Base-by-base conservation (phyloP, 2,797 vertebrate genomes). In the Liasis olivaceus region DNA sequence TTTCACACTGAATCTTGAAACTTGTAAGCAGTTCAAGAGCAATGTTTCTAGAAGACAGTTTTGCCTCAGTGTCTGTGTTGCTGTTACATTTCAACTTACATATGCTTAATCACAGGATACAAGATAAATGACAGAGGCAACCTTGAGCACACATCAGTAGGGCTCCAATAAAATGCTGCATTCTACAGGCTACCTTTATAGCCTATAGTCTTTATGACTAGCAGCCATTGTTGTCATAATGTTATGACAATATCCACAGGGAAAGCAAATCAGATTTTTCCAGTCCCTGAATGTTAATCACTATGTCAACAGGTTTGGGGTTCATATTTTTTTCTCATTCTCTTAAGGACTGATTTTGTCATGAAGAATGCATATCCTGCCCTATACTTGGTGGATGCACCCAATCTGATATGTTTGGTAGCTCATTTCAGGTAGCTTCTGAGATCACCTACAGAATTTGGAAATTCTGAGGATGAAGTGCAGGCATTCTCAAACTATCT, bases 131-230 rank as follows among this genome's bases (percentile, higher is more conserved):
- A 95, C 96, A 94, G 94, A 95, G 95, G 93, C 94, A 95, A 93
- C 95, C 95, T 95, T 94, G 95, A 96, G 93, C 96, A 96, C 95
- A 96, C 95, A 97, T 97, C 96, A 96, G 96, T 94, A 95, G 95
- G 94, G 89, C 94, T 95, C 95, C 95, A 95, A 97, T 96, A 95
- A 96, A 96, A 95, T 86, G 93, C 95, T 95, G 92, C 94, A 36
- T 72, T 58, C 92, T 95, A 95, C 94, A 64, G 91, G 93, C 94
- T 96, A 95, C 93, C 94, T 96, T 96, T 96, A 95, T 96, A 95
- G 96, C 95, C 95, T 89, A 26, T 93, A 93, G 62, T 28, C 42
- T 31, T 54, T 5, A 51, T 54, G 69, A 54, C 42, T n/a, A 47
- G 28, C 63, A 81, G 24, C 1, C n/a, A 20, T 26, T 22, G 13